Conservation (phyloP, 2,113 vertebrate species). For the Casuarius casuarius region DNA sequence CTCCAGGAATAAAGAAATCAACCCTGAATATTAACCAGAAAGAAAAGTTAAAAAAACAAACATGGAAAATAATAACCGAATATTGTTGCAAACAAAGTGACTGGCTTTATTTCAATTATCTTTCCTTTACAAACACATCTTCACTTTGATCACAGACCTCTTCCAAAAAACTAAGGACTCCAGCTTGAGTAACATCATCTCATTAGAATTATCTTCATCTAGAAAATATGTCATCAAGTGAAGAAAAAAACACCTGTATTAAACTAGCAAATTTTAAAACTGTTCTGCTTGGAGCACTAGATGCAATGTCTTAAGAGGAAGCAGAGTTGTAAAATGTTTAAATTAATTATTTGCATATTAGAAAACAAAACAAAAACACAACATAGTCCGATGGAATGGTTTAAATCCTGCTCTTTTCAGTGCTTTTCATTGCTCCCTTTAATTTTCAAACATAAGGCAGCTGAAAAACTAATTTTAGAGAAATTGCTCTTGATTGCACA, state of each 20-base stretch:
- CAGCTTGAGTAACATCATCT: neutral
- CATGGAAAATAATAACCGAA: neutral
- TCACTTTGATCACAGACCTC: neutral
- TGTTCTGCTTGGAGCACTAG: neutral
- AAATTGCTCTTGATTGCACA: neutral
- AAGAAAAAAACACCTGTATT: neutral
- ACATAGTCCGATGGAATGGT: neutral
- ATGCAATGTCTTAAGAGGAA: neutral
- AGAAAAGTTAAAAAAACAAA: neutral
- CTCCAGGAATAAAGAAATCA: constrained; percentile 92
- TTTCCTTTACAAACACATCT: neutral
- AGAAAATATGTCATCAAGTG: neutral
- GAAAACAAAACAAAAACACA: neutral
- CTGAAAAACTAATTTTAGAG: neutral
- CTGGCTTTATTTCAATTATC: neutral
- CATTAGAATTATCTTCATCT: neutral
- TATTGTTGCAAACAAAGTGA: neutral
- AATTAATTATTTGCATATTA: neutral
- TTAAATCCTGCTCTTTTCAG: neutral
- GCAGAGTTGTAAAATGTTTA: neutral
- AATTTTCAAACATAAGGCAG: neutral
- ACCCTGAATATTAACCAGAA: constrained; percentile 81
- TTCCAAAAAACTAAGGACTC: neutral
- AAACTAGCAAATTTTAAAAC: neutral
- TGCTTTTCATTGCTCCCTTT: neutral